Conservation (phyloP, 1,140 invertebrate species). For the Pseudomyrmex pallidus region DNA sequence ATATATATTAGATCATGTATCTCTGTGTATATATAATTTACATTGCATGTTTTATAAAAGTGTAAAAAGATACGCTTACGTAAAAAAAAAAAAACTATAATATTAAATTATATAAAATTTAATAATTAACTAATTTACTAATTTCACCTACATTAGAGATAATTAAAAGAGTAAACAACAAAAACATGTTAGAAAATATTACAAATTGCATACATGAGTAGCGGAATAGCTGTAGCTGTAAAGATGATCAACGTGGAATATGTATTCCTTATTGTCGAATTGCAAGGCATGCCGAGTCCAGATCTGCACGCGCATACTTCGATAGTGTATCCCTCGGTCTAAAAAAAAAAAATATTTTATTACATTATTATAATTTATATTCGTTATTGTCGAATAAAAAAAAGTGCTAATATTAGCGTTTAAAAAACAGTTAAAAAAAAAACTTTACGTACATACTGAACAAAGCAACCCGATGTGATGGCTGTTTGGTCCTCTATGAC, state of each 20-base stretch:
- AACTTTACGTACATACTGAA: conserved; percentile 65
- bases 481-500: conserved; percentile 65
- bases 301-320: conserved; percentile 75
- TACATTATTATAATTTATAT: conserved; percentile 34
- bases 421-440: not conserved
- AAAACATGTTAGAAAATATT: conserved; percentile 12
- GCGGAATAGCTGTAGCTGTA: not conserved
- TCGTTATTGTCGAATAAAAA: conserved; percentile 29
- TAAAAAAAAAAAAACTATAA: conserved; percentile 42
- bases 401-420: not conserved
- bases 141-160: conserved; percentile 34
- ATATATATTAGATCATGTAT: conserved; percentile 1
- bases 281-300: conserved; percentile 67
- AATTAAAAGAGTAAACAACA: not conserved
- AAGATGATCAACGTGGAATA: conserved; percentile 13
- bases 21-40: conserved; percentile 55
- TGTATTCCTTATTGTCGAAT: conserved; percentile 54
- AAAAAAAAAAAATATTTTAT: conserved; percentile 34
- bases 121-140: too few relatives aligned
- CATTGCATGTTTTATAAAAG: conserved; percentile 38
- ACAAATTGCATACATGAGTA: conserved; percentile 34
- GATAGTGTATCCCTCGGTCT: conserved; percentile 70
- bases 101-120: conserved; percentile 47
- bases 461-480: conserved; percentile 70
- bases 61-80: conserved; percentile 47